Base-by-base conservation (phyloP, 2,888 invertebrate species). In the Harpagoxenus sublaevis region DNA sequence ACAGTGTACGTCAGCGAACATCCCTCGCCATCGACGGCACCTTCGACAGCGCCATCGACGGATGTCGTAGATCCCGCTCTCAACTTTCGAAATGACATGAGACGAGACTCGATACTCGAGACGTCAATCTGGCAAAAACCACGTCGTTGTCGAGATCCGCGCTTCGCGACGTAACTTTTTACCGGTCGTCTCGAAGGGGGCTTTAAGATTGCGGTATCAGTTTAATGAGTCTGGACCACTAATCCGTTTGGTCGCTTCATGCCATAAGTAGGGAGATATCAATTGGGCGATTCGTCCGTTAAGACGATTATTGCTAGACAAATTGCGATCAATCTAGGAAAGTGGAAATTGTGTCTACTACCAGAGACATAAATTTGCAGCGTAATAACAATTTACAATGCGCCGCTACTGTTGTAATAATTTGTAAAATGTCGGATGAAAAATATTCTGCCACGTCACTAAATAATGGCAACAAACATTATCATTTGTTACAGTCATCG, bases 81-180 rank as follows among this genome's bases (percentile, higher is more conserved):
- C 84, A 84, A 83, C 85, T 86, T 71, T 65, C 82, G 62, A 71
- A 48, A 79, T 57, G 48, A 77, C 57, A 39, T 78, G 87, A 81
- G 84, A 87, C 82, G 82, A 88, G 84, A 85, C 74, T 84, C 57
- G 85, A 73, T 84, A 85, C 87, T 87, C 74, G 84, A 85, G 82
- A 85, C 78, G 85, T 88, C 87, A 87, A 63, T 82, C 78, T 68
- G 85, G 74, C 81, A 82, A 87, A 86, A 88, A 88, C 84, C 75
- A 60, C 84, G 79, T 84, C 84, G 81, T 81, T 71, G 55, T 84
- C 28, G 53, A 73, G 78, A 86, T 77, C 39, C 71, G 83, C 71
- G 83, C 88, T 75, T 83, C 83, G 68, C 55, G 28, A 53, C 60
- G 66, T 85, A 77, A 81, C 73, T 87, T 86, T 78, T 78, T 75